Evolutionary conservation across 1,140 invertebrate species (phyloP), one percentile per base, ranked within the genome.

Genomic region (Galendromus occidentalis): DNA sequence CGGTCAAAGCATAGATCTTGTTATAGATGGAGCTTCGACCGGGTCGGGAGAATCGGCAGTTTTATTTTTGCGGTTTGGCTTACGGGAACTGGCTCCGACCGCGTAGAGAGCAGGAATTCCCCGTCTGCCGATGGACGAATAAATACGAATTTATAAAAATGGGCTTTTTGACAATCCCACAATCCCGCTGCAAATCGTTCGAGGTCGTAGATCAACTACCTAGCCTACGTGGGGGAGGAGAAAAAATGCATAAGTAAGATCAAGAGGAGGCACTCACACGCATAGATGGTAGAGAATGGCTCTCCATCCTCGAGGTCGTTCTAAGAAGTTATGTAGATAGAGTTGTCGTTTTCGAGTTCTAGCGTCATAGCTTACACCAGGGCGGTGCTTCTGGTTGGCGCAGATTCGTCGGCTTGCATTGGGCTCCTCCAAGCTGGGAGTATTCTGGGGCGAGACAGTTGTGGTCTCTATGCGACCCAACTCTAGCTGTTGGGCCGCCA

Each of bases 251-350:
- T 68, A 65, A 71, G 47, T 25, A 64, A 67, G 45, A 30, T 42
- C 39, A 65, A 44, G 64, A 42, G 18, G 66, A 45, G 41, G 47
- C 18, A 81, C 89, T 92, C 83, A 94, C 90, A 93, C 86, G 73
- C 88, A 78, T 76, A 93, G 82, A 80, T 93, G 91, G 80, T 94
- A 94, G 69, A 85, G 79, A 73, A 90, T 83, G 66, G 88, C 86
- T 74, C 83, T 84, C 74, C 83, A 81, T 69, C 87, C 86, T 70
- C 89, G 82, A 65, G 91, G 90, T 74, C 90, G 79, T 79, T 94
- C 91, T 73, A 94, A 82, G 78, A 93, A 93, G 79, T 93, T 93
- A 80, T 93, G 92, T 74, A 92, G 82, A 76, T 85, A 84, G 73
- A 85, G 85, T 78, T 94, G 91, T 64, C 89, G 78, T 73, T 86